A percentile compares a stretch with the other conserved stretches of the same genome.
Evolutionary conservation across 37 sponge, comb jelly and placozoan species (phyloP).

Genomic region (Theonella swinhoei): DNA sequence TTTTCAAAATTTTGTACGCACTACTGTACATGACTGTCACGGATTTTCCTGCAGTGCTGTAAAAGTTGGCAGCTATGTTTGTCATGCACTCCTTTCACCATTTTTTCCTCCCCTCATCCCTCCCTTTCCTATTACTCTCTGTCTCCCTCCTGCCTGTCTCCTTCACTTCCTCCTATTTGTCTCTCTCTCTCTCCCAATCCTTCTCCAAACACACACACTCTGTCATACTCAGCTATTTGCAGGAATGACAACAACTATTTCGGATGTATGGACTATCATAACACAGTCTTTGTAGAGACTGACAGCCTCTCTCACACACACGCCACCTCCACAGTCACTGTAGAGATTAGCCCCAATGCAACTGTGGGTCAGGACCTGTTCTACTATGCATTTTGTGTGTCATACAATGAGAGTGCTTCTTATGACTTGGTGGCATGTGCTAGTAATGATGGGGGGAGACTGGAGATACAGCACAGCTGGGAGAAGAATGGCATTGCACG

Average conservation of each 20-base stretch:
- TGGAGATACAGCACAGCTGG: conserved; percentile 3
- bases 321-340: background rate
- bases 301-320: background rate
- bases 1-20: no score
- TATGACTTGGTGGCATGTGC: conserved; percentile 7
- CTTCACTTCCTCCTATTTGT: no score
- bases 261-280: background rate
- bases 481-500: background rate
- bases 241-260: background rate
- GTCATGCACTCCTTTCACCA: no score
- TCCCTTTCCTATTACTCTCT: no score
- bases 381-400: conserved; percentile 4
- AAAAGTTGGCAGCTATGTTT: no score
- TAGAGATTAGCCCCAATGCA: background rate
- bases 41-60: no score
- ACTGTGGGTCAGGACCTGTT: background rate
- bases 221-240: no score
- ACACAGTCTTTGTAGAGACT: background rate
- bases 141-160: no score
- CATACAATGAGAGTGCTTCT: background rate
- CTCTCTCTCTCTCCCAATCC: no score
- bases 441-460: background rate
- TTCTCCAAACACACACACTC: background rate
- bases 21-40: no score
- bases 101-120: no score